Percentiles rank a stretch among this genome's conserved stretches.
Conservation (phyloP, 2,797 vertebrate species). For the Lacerta agilis region DNA sequence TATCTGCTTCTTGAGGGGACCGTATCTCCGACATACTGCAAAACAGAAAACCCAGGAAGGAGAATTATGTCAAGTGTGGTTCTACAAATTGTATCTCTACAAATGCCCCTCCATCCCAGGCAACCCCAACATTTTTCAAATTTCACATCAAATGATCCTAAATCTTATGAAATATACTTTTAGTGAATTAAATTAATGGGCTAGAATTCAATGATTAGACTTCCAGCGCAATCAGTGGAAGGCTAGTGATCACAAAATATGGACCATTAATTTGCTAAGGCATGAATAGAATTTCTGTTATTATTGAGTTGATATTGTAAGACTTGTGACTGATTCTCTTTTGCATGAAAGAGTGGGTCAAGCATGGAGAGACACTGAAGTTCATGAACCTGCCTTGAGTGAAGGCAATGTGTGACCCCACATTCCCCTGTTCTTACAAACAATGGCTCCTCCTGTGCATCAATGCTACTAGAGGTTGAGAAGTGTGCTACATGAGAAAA, state of each 20-base stretch:
- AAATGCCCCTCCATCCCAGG: background rate
- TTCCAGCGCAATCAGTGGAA: background rate
- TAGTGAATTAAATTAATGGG: background rate
- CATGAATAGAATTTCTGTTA: background rate
- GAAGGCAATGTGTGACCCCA: too few relatives aligned
- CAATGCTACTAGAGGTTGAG: background rate
- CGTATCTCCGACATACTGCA: conserved; percentile 82
- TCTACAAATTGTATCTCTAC: background rate
- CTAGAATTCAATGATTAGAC: background rate
- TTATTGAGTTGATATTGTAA: background rate
- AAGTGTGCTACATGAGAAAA: background rate
- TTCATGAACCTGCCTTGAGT: background rate
- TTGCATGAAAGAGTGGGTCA: background rate
- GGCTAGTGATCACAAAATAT: background rate
- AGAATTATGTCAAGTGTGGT: background rate
- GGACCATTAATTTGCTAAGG: background rate
- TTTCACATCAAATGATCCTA: background rate
- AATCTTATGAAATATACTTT: background rate
- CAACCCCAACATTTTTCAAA: background rate
- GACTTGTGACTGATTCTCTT: background rate
- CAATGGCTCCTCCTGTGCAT: background rate
- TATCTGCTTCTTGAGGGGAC: conserved; percentile 84
- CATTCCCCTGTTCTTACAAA: background rate
- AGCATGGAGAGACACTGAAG: background rate
- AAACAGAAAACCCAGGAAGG: conserved; percentile 68